Base-by-base conservation (phyloP, 2,888 invertebrate genomes). In the Eupithecia subfuscata region DNA sequence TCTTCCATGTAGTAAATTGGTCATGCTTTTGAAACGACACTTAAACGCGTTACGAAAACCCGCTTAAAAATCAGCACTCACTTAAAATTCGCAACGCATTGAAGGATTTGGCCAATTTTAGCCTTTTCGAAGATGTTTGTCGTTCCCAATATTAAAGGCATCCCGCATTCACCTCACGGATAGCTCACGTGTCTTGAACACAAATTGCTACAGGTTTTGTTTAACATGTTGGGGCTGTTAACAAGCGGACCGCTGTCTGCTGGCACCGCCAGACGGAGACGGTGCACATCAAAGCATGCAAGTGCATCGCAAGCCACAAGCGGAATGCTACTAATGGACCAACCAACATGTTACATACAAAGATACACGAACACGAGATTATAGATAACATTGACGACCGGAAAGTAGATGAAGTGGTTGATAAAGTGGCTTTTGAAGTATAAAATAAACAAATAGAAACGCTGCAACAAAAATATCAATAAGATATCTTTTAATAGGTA, bases 201-300 rank as follows among this genome's bases (percentile, higher is more conserved):
- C 89, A 89, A 92, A 93, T 92, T 88, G 87, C 84, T 88, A 86
- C 86, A 88, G 85, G 87, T 89, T 90, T 89, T 87, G 85, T 87
- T 87, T 82, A 86, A 87, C 83, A 83, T 78, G 81, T 76, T 60
- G 81, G 79, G 80, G 83, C 81, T 84, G 84, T 84, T 89, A 89
- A 89, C 87, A 89, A 89, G 88, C 87, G 86, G 80, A 81, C 85
- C 87, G 87, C 88, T 90, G 91, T 91, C 89, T 88, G 87, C 81
- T 79, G 78, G 82, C 82, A 80, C 69, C 80, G 79, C 74, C 71
- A 80, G 81, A 81, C 83, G 82, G 80, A 83, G 78, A 82, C 82
- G 83, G 82, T 83, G 82, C 80, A 86, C 87, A 88, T 89, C 87
- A 88, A 89, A 89, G 84, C 83, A 69, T 80, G 78, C 81, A 85